Evolutionary conservation across 2,797 vertebrate genomes (phyloP).

Genomic region (Eutrigla gurnardus): DNA sequence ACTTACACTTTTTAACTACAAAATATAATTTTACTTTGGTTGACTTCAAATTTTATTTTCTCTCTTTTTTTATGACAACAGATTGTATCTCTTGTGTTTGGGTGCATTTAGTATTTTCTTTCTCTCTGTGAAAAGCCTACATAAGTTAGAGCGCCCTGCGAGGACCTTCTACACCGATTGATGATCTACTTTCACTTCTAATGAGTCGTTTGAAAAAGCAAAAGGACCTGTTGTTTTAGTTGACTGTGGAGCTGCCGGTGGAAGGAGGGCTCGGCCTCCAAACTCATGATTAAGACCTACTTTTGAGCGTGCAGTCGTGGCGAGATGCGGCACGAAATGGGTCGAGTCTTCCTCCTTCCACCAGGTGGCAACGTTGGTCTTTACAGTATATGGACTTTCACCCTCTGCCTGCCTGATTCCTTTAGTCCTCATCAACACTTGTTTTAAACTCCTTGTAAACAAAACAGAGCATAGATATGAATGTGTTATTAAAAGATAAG

Average conservation of each 20-base stretch:
- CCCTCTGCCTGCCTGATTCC: slow-evolving; percentile 84
- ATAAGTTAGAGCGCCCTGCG: slow-evolving; percentile 65
- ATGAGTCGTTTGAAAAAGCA: slow-evolving; percentile 75
- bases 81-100: slow-evolving; percentile 87
- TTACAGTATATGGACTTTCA: slow-evolving; percentile 84
- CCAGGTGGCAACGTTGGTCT: slow-evolving; percentile 66
- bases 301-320: not conserved
- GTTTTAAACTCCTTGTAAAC: slow-evolving; percentile 89
- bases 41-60: slow-evolving; percentile 67
- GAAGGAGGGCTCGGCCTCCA: slow-evolving; percentile 38
- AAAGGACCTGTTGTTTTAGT: slow-evolving; percentile 80
- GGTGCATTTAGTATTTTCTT: slow-evolving; percentile 83
- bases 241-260: slow-evolving; percentile 67
- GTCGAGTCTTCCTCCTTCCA: slow-evolving; percentile 51
- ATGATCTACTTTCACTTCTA: slow-evolving; percentile 75
- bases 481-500: slow-evolving; percentile 89
- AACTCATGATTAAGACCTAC: not conserved
- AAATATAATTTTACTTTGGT: slow-evolving; percentile 71
- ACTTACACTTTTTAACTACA: slow-evolving; percentile 74
- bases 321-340: slow-evolving; percentile 12
- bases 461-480: slow-evolving; percentile 89
- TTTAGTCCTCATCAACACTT: slow-evolving; percentile 87
- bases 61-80: slow-evolving; percentile 81
- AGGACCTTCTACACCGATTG: slow-evolving; percentile 75
- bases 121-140: slow-evolving; percentile 72